Evolutionary conservation across 1,140 invertebrate genomes (phyloP).

Genomic region (Lycorma delicatula): DNA sequence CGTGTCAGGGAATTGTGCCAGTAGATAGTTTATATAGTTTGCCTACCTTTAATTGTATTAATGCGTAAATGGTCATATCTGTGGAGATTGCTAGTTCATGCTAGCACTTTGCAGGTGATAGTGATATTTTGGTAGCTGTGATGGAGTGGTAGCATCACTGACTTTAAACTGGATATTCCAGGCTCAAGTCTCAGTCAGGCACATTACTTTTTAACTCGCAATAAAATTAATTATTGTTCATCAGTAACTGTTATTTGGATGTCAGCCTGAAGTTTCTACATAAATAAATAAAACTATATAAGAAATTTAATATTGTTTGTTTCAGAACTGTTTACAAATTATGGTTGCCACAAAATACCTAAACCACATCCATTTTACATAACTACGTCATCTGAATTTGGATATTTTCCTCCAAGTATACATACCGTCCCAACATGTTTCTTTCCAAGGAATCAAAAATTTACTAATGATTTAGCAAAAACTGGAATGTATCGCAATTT

Average conservation of each 20-base stretch:
- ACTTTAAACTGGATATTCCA: no score
- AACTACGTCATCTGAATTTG: slow-evolving; percentile 23
- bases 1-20: no score
- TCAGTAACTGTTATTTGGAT: not conserved
- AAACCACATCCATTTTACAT: slow-evolving; percentile 22
- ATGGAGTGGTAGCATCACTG: no score
- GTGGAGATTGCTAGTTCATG: no score
- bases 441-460: slow-evolving; percentile 22
- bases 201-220: not conserved
- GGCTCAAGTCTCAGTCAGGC: not conserved
- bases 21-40: no score
- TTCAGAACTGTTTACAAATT: slow-evolving; percentile 24
- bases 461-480: slow-evolving; percentile 19
- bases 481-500: slow-evolving; percentile 28
- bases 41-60: no score
- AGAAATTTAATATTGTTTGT: not conserved
- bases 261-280: not conserved
- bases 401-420: slow-evolving; percentile 25
- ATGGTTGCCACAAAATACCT: slow-evolving; percentile 20
- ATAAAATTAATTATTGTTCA: not conserved
- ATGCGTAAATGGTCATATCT: no score
- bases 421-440: slow-evolving; percentile 25
- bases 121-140: no score
- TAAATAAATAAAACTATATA: not conserved
- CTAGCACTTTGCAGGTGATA: no score